These are phyloP conservation scores for Hirudinaria manillensis DNA, from an alignment of 2,888 invertebrate species.

Conservation along the genomic window DNA sequence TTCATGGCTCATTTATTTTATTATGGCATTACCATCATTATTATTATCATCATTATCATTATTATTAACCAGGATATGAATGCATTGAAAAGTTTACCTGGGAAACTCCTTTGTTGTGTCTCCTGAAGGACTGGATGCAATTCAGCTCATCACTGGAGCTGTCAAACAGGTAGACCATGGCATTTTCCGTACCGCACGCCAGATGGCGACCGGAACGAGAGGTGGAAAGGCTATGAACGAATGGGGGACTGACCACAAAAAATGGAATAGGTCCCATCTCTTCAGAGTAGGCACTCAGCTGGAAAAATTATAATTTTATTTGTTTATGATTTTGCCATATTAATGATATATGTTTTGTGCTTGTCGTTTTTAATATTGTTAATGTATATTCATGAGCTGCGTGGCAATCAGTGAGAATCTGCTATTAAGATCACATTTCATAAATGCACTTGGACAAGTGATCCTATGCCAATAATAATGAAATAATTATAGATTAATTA, in stretches of 20 bases:
- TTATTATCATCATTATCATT: too few relatives aligned
- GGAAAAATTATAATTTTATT: conserved; percentile 32
- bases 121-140: conserved; percentile 44
- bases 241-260: conserved; percentile 50
- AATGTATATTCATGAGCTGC: too few relatives aligned
- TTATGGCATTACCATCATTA: too few relatives aligned
- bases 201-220: conserved; percentile 35
- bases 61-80: neutral
- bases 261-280: conserved; percentile 38
- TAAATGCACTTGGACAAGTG: too few relatives aligned
- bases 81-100: conserved; percentile 42
- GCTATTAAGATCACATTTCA: too few relatives aligned
- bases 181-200: conserved; percentile 50
- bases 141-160: conserved; percentile 43
- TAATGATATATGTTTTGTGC: neutral
- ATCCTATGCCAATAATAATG: too few relatives aligned
- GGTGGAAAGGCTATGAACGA: conserved; percentile 46
- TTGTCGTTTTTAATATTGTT: too few relatives aligned
- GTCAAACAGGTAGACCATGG: conserved; percentile 47
- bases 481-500: too few relatives aligned
- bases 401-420: too few relatives aligned
- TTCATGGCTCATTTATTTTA: too few relatives aligned
- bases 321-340: neutral
- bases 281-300: conserved; percentile 43
- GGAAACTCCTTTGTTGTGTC: conserved; percentile 50